Base-by-base conservation (phyloP, 2,888 invertebrate species). In the Tetragonula carbonaria region DNA sequence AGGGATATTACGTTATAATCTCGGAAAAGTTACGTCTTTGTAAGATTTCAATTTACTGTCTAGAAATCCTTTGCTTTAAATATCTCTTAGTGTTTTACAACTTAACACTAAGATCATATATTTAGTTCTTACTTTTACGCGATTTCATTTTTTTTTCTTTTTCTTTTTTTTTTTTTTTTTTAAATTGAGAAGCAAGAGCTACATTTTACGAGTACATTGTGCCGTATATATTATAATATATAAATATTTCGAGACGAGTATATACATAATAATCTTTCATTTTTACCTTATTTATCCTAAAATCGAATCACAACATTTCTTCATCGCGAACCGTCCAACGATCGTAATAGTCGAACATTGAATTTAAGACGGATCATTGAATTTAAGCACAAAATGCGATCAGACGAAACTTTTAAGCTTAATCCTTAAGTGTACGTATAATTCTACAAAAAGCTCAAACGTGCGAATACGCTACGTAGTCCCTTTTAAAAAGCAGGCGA, bases 291-390 rank as follows among this genome's bases (percentile, higher is more conserved):
- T 55, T 73, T 67, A 80, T 16, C 55, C 77, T 88, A 84, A 45
- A 45, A 76, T 88, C 77, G 82, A 82, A 86, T 88, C 88, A 88
- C 84, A 88, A 85, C 85, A 72, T 75, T 78, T 59, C 57, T 59
- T 81, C 78, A 77, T 53, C 81, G 78, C 75, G 80, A 80, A 87
- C 77, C 74, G 80, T 77, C 71, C 70, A 71, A 72, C 80, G 63
- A 59, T 78, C 23, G 45, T 74, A 38, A 2, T 75, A 63, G 23
- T 78, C 68, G 74, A 78, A 66, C 72, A 53, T 78, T 62, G 75
- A 45, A 45, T 45, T 45, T 65, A 28, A 83, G 82, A 86, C 78
- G 78, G 86, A 88, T 83, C 68, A 74, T 71, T 77, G 67, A 62
- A 73, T 75, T 50, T 51, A 86, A 88, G 78, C 83, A 67, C 62